Evolutionary conservation across 2,888 invertebrate genomes (phyloP), one percentile per base, ranked within the genome.

Genomic region (Nymphalis urticae): DNA sequence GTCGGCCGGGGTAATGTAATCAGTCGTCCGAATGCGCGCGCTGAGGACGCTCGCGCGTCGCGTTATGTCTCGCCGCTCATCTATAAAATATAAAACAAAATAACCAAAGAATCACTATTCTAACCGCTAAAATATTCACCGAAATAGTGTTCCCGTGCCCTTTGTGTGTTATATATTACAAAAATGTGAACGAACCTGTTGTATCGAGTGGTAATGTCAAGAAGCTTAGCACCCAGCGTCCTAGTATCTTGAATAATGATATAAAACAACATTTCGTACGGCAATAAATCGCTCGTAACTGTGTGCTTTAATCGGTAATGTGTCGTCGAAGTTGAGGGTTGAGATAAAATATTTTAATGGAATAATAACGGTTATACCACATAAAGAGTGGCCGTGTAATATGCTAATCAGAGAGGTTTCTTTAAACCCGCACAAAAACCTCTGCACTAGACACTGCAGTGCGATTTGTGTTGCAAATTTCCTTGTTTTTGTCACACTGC

Each of bases 361-460:
- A 71, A 73, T 73, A 71, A 70, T 77, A 42, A n/a, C 42, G 75
- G 76, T 79, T 79, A 76, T 75, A 73, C 79, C 76, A 82, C 81
- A 81, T 79, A 81, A 79, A 81, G 80, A 83, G 84, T 82, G 83
- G 80, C 84, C 80, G 85, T 88, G 82, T 85, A 87, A 89, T 90
- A 91, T 92, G 91, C 88, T 88, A 90, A 92, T 90, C 84, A 85
- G 85, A 82, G 82, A 13, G 85, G 85, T 89, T 90, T 87, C 89
- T 90, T 90, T 88, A 82, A 85, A 84, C 85, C 82, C 86, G 85
- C 85, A 86, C 89, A 91, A 91, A 91, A 92, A 92, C 86, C 89
- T 88, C 92, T 91, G 92, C 92, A 92, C 90, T 87, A 86, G 85
- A 86, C 84, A 89, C 92, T 92, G 92, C 92, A 92, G 88, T 92